Conservation (phyloP, 1,140 invertebrate species). For the Philaenus spumarius region DNA sequence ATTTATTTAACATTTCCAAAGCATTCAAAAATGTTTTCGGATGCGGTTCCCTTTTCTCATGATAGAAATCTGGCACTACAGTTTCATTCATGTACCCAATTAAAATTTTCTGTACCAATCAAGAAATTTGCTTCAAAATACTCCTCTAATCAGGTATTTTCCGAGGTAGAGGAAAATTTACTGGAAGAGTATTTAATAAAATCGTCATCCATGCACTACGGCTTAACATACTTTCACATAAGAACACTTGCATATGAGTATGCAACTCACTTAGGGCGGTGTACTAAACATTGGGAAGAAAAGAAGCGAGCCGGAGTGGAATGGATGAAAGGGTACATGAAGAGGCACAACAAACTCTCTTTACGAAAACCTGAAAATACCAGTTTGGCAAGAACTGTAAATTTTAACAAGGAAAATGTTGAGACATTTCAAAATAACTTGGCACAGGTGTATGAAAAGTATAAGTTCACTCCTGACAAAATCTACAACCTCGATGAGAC, state of each 20-base stretch:
- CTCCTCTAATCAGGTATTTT: too few species aligned
- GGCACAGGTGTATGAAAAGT: not conserved
- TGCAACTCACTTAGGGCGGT: not conserved
- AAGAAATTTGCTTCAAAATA: too few species aligned
- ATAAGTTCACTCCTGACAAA: constrained; percentile 13
- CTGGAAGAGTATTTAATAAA: too few species aligned
- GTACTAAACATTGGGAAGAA: constrained; percentile 18
- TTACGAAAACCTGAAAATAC: constrained; percentile 30
- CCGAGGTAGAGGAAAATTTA: too few species aligned
- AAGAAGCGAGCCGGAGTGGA: constrained; percentile 26
- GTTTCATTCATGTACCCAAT: too few species aligned
- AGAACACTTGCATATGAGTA: constrained; percentile 1
- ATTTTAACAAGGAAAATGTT: constrained; percentile 32
- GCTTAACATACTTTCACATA: too few species aligned
- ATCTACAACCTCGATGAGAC: constrained; percentile 39
- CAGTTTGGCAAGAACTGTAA: constrained; percentile 29
- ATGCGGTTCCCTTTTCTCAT: too few species aligned
- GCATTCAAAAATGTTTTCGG: too few species aligned
- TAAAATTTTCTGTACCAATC: too few species aligned
- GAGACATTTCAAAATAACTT: constrained; percentile 8
- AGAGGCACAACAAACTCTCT: constrained; percentile 28
- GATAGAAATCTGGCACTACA: too few species aligned
- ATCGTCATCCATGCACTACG: too few species aligned
- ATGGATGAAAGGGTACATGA: constrained; percentile 31
- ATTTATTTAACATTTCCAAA: too few species aligned